Evolutionary conservation across 2,888 invertebrate genomes (phyloP).

Genomic region (Leucozona laternaria): DNA sequence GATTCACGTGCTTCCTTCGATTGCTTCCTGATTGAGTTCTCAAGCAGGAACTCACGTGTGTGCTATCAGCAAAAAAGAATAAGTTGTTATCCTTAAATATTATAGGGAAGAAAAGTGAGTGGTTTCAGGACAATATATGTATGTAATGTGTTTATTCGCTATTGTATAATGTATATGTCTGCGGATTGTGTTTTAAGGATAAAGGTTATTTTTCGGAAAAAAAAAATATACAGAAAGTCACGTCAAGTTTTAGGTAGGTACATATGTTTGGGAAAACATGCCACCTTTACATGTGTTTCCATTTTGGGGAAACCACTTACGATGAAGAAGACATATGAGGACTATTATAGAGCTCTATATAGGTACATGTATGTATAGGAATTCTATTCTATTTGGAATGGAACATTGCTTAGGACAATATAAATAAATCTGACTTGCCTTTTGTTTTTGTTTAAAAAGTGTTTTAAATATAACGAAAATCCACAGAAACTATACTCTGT

Average conservation of each 20-base stretch:
- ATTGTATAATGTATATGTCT: neutral
- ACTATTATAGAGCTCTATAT: neutral
- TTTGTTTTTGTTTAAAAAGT: neutral
- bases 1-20: constrained; percentile 77
- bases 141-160: constrained; percentile 22
- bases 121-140: constrained; percentile 30
- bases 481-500: too few relatives aligned
- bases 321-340: neutral
- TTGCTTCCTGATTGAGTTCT: constrained; percentile 77
- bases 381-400: constrained; percentile 2
- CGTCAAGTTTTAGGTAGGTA: constrained; percentile 13
- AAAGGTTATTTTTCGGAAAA: neutral
- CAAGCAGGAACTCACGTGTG: constrained; percentile 74
- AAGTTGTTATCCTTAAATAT: constrained; percentile 31
- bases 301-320: constrained; percentile 12
- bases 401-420: neutral
- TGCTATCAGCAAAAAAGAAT: constrained; percentile 23
- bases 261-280: neutral
- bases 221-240: constrained; percentile 53
- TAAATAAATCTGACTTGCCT: neutral
- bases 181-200: constrained; percentile 1
- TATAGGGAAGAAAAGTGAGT: constrained; percentile 2
- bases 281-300: neutral
- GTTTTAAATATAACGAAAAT: neutral
- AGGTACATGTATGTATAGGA: too few relatives aligned